Conservation (phyloP, 1,140 invertebrate genomes). For the Coenobita brevimanus region DNA sequence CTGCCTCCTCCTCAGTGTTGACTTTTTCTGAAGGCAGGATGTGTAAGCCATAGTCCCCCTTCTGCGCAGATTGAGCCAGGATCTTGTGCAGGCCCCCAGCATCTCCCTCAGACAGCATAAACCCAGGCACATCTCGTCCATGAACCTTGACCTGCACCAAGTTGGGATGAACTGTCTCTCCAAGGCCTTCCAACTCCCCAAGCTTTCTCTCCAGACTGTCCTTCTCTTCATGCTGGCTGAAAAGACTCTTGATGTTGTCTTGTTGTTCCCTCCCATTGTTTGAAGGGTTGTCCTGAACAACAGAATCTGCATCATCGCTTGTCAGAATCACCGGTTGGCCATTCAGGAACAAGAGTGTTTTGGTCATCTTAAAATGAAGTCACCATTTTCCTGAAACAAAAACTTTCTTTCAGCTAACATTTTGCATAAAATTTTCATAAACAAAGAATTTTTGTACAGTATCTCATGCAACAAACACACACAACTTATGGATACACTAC, state of each 20-base stretch:
- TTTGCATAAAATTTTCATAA: no score
- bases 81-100: slow-evolving; percentile 15
- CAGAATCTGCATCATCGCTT: background rate
- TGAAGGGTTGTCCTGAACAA: background rate
- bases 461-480: no score
- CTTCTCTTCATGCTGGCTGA: background rate
- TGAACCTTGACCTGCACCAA: slow-evolving; percentile 27
- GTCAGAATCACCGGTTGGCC: slow-evolving; percentile 49
- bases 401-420: no score
- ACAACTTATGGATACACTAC: no score
- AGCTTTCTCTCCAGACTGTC: background rate
- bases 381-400: no score
- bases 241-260: background rate
- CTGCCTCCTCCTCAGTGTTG: background rate
- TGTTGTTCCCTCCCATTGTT: background rate
- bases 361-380: slow-evolving; percentile 30
- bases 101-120: slow-evolving; percentile 4
- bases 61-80: background rate
- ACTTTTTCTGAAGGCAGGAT: background rate
- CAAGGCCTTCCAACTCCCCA: background rate
- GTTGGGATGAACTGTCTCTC: background rate
- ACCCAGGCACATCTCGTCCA: slow-evolving; percentile 37
- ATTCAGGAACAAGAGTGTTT: slow-evolving; percentile 30
- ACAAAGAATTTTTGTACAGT: no score
- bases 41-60: background rate